phyloP scores from a whole-genome alignment of 2,113 vertebrate species.

The Callospermophilus lateralis region DNA sequence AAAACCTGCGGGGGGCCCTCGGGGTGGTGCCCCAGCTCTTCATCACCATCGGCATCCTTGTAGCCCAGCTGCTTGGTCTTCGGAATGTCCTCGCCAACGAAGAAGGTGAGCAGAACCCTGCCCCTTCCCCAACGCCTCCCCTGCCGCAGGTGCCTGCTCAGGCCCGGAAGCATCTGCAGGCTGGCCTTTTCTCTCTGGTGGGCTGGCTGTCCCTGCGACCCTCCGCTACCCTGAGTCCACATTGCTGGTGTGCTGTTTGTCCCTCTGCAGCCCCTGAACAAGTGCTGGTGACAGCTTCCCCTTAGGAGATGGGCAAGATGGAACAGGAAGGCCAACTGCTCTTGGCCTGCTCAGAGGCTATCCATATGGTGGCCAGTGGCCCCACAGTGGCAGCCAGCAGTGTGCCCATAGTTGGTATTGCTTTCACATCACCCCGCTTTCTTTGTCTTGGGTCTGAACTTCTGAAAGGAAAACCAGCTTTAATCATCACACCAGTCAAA shows the following conservation, averaged over 20 bases:
- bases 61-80: conserved; percentile 94
- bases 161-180: accelerated
- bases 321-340: background rate
- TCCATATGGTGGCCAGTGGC: accelerated
- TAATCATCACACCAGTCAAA: background rate
- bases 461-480: background rate
- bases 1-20: conserved; percentile 93
- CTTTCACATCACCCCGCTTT: background rate
- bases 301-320: background rate
- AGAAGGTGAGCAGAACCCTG: conserved; percentile 85
- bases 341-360: background rate
- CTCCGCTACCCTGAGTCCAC: background rate
- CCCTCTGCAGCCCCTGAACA: background rate
- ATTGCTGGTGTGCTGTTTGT: accelerated
- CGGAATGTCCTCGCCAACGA: conserved; percentile 89
- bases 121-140: accelerated
- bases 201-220: background rate
- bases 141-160: no score
- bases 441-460: background rate
- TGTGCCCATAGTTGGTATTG: background rate
- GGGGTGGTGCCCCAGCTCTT: conserved; percentile 95
- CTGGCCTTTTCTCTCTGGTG: background rate
- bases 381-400: accelerated
- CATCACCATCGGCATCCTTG: conserved; percentile 95
- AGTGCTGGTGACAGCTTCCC: accelerated